These are phyloP conservation scores for Troilus luridus DNA, from an alignment of 2,888 invertebrate genomes.

Conservation along the genomic window DNA sequence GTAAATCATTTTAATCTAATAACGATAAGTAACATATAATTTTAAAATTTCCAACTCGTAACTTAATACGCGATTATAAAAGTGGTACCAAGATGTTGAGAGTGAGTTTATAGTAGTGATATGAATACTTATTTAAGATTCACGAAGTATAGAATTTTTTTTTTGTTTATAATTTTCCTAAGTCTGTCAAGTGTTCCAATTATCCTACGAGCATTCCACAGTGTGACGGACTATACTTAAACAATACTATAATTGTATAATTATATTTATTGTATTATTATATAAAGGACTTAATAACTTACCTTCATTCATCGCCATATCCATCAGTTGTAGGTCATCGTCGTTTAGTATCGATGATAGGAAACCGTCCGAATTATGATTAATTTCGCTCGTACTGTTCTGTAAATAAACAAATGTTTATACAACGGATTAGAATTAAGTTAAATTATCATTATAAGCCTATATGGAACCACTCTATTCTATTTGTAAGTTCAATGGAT, in stretches of 20 bases:
- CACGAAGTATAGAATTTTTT: no score
- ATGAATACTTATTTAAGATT: no score
- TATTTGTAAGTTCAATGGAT: background rate
- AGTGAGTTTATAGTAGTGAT: no score
- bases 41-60: no score
- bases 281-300: conserved; percentile 68
- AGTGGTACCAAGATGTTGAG: no score
- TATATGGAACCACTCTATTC: background rate
- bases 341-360: conserved; percentile 90
- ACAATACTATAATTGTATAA: background rate
- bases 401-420: conserved; percentile 42
- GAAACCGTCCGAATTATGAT: conserved; percentile 82
- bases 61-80: no score
- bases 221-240: background rate
- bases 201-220: background rate
- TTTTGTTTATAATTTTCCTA: no score
- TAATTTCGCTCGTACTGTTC: conserved; percentile 65
- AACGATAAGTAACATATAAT: no score
- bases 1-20: no score
- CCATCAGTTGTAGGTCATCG: conserved; percentile 91
- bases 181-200: no score
- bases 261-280: background rate
- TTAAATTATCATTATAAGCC: background rate
- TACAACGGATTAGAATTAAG: background rate
- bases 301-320: conserved; percentile 93